phyloP scores from a whole-genome alignment of 2,113 vertebrate genomes.

The Pandion haliaetus region DNA sequence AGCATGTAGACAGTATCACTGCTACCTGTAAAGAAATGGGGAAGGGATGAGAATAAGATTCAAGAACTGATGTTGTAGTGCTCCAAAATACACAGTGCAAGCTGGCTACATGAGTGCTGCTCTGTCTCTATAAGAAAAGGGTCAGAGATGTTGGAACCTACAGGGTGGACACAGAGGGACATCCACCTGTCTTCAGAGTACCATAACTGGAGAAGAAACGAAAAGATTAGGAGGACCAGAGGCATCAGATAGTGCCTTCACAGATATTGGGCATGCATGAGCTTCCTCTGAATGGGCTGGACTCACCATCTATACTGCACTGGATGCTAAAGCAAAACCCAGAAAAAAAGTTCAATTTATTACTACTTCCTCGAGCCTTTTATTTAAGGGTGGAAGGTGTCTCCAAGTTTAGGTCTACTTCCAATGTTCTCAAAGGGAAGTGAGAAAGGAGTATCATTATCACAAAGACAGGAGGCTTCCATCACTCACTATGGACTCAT shows the following conservation, averaged over 20 bases:
- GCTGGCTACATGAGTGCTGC: background rate
- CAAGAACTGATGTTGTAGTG: background rate
- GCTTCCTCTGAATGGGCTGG: background rate
- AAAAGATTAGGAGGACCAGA: background rate
- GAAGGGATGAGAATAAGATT: background rate
- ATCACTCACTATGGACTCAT: background rate
- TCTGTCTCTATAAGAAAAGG: background rate
- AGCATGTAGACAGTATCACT: background rate
- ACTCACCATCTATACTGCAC: background rate
- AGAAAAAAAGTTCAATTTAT: background rate
- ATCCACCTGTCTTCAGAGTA: background rate
- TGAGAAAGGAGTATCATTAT: background rate
- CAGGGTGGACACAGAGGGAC: background rate
- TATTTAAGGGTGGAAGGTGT: background rate
- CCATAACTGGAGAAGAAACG: background rate
- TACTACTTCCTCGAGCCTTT: background rate
- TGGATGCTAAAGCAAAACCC: background rate
- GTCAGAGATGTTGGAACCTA: background rate
- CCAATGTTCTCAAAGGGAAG: background rate
- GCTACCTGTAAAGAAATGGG: background rate
- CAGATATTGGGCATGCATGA: background rate
- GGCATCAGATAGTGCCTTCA: background rate
- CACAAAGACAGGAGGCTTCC: background rate
- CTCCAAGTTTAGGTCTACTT: background rate
- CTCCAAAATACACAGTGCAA: background rate